Evolutionary conservation across 2,797 vertebrate species (phyloP).

Genomic region (Phaenicophaeus curvirostris): DNA sequence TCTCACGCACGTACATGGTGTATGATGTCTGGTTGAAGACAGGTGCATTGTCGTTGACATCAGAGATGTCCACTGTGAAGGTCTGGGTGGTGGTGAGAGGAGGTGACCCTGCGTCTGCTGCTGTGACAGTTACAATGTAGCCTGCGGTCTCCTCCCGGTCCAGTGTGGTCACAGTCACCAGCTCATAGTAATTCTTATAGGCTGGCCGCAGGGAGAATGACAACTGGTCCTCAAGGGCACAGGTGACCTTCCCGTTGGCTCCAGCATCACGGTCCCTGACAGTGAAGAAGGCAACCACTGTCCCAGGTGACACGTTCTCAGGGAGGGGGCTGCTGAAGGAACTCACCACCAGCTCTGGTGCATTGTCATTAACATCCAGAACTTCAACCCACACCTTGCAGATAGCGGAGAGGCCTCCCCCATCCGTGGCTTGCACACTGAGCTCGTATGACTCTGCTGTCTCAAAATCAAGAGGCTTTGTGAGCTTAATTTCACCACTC

Average conservation of each 20-base stretch:
- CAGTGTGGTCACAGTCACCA: conserved; percentile 58
- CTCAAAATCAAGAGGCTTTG: conserved; percentile 52
- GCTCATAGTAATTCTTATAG: conserved; percentile 70
- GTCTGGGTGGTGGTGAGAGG: conserved; percentile 65
- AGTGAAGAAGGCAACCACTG: conserved; percentile 67
- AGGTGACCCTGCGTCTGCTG: conserved; percentile 74
- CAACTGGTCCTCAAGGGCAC: conserved; percentile 47
- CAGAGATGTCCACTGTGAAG: conserved; percentile 73
- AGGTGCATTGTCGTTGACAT: conserved; percentile 81
- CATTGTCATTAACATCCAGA: conserved; percentile 66
- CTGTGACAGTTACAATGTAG: conserved; percentile 51
- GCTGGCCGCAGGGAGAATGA: conserved; percentile 63
- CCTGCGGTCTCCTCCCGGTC: conserved; percentile 60
- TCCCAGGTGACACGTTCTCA: conserved; percentile 56
- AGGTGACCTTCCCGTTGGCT: conserved; percentile 66
- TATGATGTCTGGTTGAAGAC: conserved; percentile 72
- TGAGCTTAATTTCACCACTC: conserved; percentile 35
- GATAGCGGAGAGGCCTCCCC: conserved; percentile 23
- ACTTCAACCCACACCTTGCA: conserved; percentile 56
- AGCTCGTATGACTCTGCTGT: conserved; percentile 18
- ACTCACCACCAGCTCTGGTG: conserved; percentile 39
- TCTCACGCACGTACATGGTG: conserved; percentile 73
- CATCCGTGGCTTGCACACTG: not conserved
- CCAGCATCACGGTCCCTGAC: conserved; percentile 74
- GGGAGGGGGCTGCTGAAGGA: conserved; percentile 47